A percentile compares a stretch with the other conserved stretches of the same genome.
Evolutionary conservation across 2,113 vertebrate species (phyloP).

Genomic region (Procavia capensis): DNA sequence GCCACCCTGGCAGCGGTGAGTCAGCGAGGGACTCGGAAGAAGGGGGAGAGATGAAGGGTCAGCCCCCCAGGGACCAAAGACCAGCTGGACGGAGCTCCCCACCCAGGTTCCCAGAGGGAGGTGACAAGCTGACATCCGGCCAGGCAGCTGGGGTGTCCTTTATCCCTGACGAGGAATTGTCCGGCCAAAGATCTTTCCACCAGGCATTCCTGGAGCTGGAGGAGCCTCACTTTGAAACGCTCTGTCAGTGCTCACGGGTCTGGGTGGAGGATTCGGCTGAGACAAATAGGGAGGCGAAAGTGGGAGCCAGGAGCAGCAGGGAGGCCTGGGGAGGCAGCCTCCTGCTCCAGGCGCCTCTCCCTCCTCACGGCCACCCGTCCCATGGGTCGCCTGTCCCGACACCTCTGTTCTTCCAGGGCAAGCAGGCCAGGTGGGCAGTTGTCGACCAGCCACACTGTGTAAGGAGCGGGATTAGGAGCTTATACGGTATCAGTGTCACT

Average conservation of each 20-base stretch:
- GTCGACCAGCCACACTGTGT: accelerated
- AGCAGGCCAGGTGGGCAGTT: accelerated
- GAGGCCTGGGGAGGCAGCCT: not conserved
- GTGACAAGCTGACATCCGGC: not conserved
- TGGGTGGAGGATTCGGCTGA: not conserved
- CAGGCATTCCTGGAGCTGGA: not conserved
- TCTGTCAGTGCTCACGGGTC: not conserved
- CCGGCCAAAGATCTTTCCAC: accelerated
- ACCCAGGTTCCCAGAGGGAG: not conserved
- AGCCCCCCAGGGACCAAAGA: not conserved
- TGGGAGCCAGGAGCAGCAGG: not conserved
- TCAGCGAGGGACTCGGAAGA: not conserved
- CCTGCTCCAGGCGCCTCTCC: not conserved
- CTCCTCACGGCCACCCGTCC: accelerated
- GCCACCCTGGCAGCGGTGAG: slow-evolving; percentile 12
- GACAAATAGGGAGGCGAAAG: not conserved
- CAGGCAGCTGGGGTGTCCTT: not conserved
- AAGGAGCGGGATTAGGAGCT: accelerated
- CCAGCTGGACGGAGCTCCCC: not conserved
- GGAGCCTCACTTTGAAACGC: not conserved
- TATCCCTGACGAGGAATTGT: not conserved
- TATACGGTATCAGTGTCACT: accelerated
- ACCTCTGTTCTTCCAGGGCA: accelerated
- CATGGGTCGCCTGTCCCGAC: accelerated
- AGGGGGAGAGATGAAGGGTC: not conserved